phyloP scores from a whole-genome alignment of 1,140 invertebrate genomes.

The Aphis gossypii region DNA sequence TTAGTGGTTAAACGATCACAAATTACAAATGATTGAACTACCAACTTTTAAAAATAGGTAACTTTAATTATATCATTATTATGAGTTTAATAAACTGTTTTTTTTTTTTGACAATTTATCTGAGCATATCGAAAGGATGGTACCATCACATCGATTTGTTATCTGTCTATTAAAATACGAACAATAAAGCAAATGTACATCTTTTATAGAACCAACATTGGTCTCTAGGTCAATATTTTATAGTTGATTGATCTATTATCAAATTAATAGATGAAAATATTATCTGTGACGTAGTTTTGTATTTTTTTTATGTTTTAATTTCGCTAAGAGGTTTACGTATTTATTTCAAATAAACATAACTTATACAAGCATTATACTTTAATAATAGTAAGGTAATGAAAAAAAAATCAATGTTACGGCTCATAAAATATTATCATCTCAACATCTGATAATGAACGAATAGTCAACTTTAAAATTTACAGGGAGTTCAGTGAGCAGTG shows the following conservation, averaged over 20 bases:
- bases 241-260: neutral
- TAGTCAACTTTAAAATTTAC: neutral
- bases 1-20: neutral
- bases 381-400: neutral
- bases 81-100: neutral
- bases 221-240: neutral
- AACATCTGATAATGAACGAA: neutral
- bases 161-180: neutral
- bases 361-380: neutral
- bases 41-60: neutral
- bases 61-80: neutral
- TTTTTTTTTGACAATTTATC: neutral
- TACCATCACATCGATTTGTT: neutral
- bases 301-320: neutral
- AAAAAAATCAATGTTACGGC: neutral
- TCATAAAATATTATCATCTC: neutral
- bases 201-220: neutral
- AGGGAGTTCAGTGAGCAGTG: neutral
- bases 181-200: neutral
- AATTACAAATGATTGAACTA: neutral
- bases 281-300: neutral
- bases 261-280: slow-evolving; percentile 2
- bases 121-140: neutral
- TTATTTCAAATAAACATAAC: neutral
- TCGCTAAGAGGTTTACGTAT: neutral